Base-by-base conservation (phyloP, 2,797 vertebrate species). In the Characodon lateralis region DNA sequence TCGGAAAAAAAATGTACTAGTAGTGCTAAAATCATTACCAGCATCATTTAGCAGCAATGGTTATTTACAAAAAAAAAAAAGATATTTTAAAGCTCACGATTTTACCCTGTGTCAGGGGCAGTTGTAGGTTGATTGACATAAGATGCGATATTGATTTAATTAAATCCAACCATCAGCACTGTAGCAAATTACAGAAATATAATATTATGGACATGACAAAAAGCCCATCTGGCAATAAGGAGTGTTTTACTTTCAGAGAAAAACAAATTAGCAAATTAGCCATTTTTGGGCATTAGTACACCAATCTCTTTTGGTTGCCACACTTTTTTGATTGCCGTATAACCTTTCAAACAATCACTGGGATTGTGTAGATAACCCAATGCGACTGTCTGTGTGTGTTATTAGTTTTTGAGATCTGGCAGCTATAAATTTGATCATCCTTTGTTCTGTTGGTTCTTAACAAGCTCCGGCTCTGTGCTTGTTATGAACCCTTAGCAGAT, bases 401-500 rank as follows among this genome's bases (percentile, higher is more conserved):
- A 43, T 48, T 55, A 68, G 73, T 53, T 72, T 78, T 77, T 63
- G 48, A 26, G 73, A 58, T 24, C 76, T 86, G 80, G 83, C 73
- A 84, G 66, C 51, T 69, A 70, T 61, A 73, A 79, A 78, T 58
- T 78, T 78, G 76, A 86, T 77, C 72, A 73, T 82, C 90, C 73
- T 84, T 84, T 91, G 88, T 89, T 80, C 74, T 85, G 81, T 87
- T 85, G 76, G 41, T 50, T 69, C 69, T 70, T 1, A 56, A 43
- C 24, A 71, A 74, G 84, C 75, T 70, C 82, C 58, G 85, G 81
- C 80, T 85, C 81, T 66, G n/a, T n/a, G 89, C 83, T 87, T 77
- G 73, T 81, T 72, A 81, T 76, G 70, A 92, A 93, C 84, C 81
- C 81, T 55, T 74, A 92, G 85, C 93, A 94, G 91, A 93, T 94